Evolutionary conservation across 2,797 vertebrate genomes (phyloP).

Genomic region (Florisuga fusca): DNA sequence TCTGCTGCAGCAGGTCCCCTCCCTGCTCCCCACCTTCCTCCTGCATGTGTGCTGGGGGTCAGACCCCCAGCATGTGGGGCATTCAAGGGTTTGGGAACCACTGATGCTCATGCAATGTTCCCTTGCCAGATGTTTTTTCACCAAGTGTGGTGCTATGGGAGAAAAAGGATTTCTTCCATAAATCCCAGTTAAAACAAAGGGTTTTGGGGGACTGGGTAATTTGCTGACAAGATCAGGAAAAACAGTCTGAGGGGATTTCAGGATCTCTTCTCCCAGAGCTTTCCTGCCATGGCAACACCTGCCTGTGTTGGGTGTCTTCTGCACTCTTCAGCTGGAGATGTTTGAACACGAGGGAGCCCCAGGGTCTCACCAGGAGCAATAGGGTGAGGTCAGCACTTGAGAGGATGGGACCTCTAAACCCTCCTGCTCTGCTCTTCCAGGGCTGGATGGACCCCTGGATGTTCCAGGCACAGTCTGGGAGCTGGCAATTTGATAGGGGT

Average conservation of each 20-base stretch:
- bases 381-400: not conserved
- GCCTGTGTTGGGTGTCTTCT: rapidly evolving
- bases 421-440: not conserved
- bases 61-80: not conserved
- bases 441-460: not conserved
- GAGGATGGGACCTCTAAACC: not conserved
- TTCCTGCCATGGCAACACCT: not conserved
- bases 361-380: not conserved
- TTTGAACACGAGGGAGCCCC: not conserved
- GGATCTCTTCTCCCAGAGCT: not conserved
- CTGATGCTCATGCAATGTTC: not conserved
- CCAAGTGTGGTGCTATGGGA: not conserved
- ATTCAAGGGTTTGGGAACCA: not conserved
- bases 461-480: not conserved
- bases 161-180: not conserved
- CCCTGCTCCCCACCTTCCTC: not conserved
- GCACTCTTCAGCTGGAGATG: rapidly evolving
- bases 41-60: not conserved
- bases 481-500: not conserved
- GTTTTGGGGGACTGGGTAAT: not conserved
- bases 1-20: not conserved
- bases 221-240: not conserved
- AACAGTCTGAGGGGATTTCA: not conserved
- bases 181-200: not conserved
- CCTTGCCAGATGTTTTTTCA: not conserved